Evolutionary conservation across 2,113 vertebrate genomes (phyloP).

Genomic region (Manacus vitellinus): DNA sequence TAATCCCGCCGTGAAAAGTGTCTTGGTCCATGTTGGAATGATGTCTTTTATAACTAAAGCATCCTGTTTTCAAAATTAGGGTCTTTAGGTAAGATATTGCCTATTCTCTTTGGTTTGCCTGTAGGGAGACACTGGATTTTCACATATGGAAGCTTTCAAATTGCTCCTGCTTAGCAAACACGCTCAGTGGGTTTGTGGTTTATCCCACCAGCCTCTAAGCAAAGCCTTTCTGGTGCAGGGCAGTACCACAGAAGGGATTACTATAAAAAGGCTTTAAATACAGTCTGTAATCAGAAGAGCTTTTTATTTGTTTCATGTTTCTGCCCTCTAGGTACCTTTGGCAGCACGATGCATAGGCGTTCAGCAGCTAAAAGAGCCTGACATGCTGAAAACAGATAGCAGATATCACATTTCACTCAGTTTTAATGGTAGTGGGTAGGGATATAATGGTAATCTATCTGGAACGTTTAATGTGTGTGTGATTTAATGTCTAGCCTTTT

Average conservation of each 20-base stretch:
- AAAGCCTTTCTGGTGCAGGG: constrained; percentile 58
- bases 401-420: constrained; percentile 19
- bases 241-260: constrained; percentile 65
- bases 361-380: constrained; percentile 23
- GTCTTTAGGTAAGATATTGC: background rate
- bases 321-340: constrained; percentile 66
- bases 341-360: background rate
- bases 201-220: constrained; percentile 53
- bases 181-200: constrained; percentile 30
- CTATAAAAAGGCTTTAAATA: constrained; percentile 64
- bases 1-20: background rate
- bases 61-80: background rate
- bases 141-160: constrained; percentile 45
- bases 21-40: background rate
- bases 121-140: background rate
- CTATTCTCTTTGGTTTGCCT: constrained; percentile 1
- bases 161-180: constrained; percentile 15
- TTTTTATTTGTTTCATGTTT: constrained; percentile 68
- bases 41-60: background rate
- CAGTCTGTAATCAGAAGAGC: constrained; percentile 61
- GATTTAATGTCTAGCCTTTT: constrained; percentile 12
- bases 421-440: constrained; percentile 33
- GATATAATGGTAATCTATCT: background rate
- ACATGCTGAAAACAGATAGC: constrained; percentile 15
- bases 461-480: constrained; percentile 6